These are phyloP conservation scores for Crioceris asparagi DNA, from an alignment of 2,888 invertebrate species.

Conservation along the genomic window DNA sequence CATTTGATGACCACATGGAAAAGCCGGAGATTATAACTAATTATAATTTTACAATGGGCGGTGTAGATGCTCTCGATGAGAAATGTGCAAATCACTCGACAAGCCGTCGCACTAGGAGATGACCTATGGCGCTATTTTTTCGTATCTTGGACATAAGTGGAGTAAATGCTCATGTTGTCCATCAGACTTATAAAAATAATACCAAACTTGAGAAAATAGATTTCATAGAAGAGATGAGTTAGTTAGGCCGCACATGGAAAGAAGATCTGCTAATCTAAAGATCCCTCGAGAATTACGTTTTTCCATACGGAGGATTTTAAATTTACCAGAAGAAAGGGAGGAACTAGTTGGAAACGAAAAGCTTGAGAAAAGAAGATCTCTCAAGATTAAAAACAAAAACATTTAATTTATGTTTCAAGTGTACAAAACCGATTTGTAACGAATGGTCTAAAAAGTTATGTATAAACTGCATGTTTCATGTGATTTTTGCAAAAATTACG, in stretches of 20 bases:
- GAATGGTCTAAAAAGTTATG: neutral
- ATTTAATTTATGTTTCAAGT: neutral
- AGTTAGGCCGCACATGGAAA: neutral
- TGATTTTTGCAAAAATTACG: neutral
- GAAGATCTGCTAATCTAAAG: neutral
- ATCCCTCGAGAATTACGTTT: neutral
- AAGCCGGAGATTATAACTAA: slow-evolving; percentile 12
- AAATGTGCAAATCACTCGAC: slow-evolving; percentile 9
- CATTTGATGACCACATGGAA: slow-evolving; percentile 2
- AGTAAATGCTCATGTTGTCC: slow-evolving; percentile 5
- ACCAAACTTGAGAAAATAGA: no score
- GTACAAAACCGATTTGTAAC: neutral
- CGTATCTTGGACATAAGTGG: slow-evolving; percentile 2
- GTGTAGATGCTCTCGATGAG: slow-evolving; percentile 9
- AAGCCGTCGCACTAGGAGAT: slow-evolving; percentile 5
- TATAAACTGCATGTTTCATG: neutral
- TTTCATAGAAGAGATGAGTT: neutral
- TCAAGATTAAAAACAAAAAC: slow-evolving; percentile 1
- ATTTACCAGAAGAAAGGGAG: neutral
- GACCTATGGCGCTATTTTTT: slow-evolving; percentile 8
- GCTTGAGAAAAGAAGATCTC: neutral
- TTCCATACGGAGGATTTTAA: slow-evolving; percentile 3
- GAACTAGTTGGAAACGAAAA: neutral
- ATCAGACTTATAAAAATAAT: slow-evolving; percentile 1
- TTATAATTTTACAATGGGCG: slow-evolving; percentile 13